Percentiles rank a stretch among this genome's conserved stretches.
phyloP scores from a whole-genome alignment of 1,140 invertebrate genomes.

The Caenorhabditis inopinata region DNA sequence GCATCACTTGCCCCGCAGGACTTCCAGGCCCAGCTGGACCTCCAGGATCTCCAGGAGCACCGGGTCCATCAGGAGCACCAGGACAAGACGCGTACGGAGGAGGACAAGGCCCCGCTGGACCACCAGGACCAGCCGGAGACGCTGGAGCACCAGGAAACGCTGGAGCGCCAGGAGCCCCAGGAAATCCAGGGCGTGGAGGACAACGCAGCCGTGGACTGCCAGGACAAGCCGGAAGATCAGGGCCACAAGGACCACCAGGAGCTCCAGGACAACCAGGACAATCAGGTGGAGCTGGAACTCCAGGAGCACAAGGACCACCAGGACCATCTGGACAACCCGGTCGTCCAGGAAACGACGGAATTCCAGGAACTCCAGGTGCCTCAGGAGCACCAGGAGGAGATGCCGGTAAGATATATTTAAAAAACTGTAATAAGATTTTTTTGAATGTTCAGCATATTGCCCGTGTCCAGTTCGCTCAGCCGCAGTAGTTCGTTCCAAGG shows the following conservation, averaged over 20 bases:
- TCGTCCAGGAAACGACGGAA: conserved; percentile 26
- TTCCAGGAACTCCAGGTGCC: conserved; percentile 29
- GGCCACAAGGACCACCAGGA: conserved; percentile 37
- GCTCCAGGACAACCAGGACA: conserved; percentile 29
- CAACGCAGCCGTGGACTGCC: conserved; percentile 15
- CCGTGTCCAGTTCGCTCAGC: conserved; percentile 34
- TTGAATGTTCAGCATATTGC: conserved; percentile 9
- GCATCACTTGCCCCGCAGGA: conserved; percentile 40
- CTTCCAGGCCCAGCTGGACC: conserved; percentile 34
- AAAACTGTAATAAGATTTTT: neutral
- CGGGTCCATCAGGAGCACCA: conserved; percentile 32
- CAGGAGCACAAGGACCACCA: conserved; percentile 40
- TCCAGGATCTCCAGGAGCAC: conserved; percentile 23
- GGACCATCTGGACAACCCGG: conserved; percentile 43
- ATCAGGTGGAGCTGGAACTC: neutral
- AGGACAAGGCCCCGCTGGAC: conserved; percentile 31
- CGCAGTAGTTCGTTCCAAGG: neutral
- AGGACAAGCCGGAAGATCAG: conserved; percentile 29
- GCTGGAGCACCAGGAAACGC: conserved; percentile 36
- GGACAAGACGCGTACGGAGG: neutral
- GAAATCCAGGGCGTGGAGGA: conserved; percentile 29
- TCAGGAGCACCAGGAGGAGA: conserved; percentile 21
- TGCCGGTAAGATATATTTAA: neutral
- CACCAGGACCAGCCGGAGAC: conserved; percentile 35
- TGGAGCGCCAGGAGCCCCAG: conserved; percentile 13